Evolutionary conservation across 2,113 vertebrate species (phyloP).

Genomic region (Steatornis caripensis): DNA sequence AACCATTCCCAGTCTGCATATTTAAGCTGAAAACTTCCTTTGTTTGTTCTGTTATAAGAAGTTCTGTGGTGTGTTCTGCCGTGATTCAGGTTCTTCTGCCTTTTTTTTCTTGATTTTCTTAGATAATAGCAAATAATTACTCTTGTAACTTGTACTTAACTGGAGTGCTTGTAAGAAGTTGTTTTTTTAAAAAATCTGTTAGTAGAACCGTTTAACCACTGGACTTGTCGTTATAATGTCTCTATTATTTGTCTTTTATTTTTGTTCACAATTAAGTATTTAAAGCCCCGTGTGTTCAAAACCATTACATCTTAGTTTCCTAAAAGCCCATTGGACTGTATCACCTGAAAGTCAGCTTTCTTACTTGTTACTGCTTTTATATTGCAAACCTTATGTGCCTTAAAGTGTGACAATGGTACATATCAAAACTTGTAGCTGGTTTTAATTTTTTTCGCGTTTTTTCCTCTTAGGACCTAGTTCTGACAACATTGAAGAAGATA

Average conservation of each 20-base stretch:
- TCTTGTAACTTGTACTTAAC: not conserved
- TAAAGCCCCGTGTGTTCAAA: not conserved
- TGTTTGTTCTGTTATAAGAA: not conserved
- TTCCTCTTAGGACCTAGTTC: constrained; percentile 84
- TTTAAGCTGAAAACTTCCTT: not conserved
- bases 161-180: not conserved
- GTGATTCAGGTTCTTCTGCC: not conserved
- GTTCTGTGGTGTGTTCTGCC: not conserved
- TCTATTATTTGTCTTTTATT: not conserved
- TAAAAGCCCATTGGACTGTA: not conserved
- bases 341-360: not conserved
- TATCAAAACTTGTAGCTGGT: not conserved
- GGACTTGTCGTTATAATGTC: not conserved
- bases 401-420: not conserved
- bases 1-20: not conserved
- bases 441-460: not conserved
- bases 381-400: not conserved
- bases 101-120: not conserved
- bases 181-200: not conserved
- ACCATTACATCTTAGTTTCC: not conserved
- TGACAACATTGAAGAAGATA: constrained; percentile 88
- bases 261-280: not conserved
- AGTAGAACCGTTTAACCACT: not conserved
- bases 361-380: not conserved
- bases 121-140: not conserved